Percentiles rank a stretch among this genome's conserved stretches.
These are phyloP conservation scores for Hedya salicella DNA, from an alignment of 2,888 invertebrate species.

Conservation along the genomic window DNA sequence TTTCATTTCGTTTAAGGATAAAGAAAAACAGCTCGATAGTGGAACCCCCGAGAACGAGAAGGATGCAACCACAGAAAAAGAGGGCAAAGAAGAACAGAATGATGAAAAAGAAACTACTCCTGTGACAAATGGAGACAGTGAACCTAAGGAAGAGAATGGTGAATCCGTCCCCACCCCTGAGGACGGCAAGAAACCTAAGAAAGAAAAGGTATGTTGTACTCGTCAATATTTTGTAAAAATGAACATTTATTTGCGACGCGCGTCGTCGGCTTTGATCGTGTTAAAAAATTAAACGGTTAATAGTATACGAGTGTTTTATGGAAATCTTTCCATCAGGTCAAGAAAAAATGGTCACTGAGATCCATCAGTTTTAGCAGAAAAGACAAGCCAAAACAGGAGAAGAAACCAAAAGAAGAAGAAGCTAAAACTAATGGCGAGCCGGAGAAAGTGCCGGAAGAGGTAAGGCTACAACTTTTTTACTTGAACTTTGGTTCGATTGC, in stretches of 20 bases:
- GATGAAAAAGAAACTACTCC: constrained; percentile 66
- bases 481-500: neutral
- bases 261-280: no score
- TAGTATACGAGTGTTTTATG: no score
- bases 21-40: constrained; percentile 83
- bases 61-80: constrained; percentile 88
- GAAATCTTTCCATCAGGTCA: constrained; percentile 82
- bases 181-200: constrained; percentile 87
- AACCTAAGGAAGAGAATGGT: constrained; percentile 73
- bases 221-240: no score
- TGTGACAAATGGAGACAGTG: constrained; percentile 75
- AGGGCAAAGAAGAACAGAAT: constrained; percentile 68
- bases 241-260: no score
- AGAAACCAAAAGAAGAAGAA: constrained; percentile 86
- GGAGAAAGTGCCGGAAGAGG: constrained; percentile 87
- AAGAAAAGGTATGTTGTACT: constrained; percentile 85
- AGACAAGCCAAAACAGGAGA: constrained; percentile 93
- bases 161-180: constrained; percentile 70
- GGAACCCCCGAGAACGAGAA: constrained; percentile 87
- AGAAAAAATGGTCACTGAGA: constrained; percentile 96
- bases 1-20: constrained; percentile 77
- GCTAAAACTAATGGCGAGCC: constrained; percentile 86
- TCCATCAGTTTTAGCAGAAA: constrained; percentile 94
- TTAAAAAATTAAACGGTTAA: neutral
- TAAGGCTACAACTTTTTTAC: constrained; percentile 62